Evolutionary conservation across 2,888 invertebrate species (phyloP).

Genomic region (Pharmacophagus antenor): DNA sequence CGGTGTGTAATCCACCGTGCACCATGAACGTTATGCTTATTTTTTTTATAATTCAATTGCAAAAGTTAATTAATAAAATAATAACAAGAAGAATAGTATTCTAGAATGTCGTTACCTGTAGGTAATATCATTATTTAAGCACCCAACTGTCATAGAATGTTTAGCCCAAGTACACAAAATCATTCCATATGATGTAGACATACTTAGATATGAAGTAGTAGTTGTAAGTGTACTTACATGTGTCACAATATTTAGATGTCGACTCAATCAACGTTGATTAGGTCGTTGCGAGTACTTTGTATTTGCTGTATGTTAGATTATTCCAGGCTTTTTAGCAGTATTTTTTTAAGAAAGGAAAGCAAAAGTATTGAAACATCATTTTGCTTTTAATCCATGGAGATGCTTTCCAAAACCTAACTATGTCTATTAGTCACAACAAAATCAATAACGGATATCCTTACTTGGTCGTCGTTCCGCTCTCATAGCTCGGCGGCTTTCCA

Average conservation of each 20-base stretch:
- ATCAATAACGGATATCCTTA: conserved; percentile 45
- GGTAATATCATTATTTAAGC: not conserved
- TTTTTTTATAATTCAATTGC: no score
- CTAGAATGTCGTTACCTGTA: not conserved
- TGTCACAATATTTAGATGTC: no score
- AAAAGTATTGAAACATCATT: not conserved
- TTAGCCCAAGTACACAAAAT: not conserved
- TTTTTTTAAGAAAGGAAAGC: not conserved
- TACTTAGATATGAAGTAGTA: not conserved
- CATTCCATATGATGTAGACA: not conserved
- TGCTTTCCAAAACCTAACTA: not conserved
- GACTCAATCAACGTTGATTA: not conserved
- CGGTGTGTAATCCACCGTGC: no score
- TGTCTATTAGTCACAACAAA: conserved; percentile 32
- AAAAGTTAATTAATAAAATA: not conserved
- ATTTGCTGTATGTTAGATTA: no score
- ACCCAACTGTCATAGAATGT: not conserved
- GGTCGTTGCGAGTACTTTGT: no score
- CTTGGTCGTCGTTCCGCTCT: conserved; percentile 57
- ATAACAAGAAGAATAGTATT: not conserved
- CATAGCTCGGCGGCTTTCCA: conserved; percentile 66
- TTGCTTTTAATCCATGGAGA: not conserved
- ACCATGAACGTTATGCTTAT: no score
- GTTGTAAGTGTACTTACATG: no score
- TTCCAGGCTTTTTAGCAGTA: no score